phyloP scores from a whole-genome alignment of 92 coral and sea anemone genomes.

The Anthopleura xanthogrammica region DNA sequence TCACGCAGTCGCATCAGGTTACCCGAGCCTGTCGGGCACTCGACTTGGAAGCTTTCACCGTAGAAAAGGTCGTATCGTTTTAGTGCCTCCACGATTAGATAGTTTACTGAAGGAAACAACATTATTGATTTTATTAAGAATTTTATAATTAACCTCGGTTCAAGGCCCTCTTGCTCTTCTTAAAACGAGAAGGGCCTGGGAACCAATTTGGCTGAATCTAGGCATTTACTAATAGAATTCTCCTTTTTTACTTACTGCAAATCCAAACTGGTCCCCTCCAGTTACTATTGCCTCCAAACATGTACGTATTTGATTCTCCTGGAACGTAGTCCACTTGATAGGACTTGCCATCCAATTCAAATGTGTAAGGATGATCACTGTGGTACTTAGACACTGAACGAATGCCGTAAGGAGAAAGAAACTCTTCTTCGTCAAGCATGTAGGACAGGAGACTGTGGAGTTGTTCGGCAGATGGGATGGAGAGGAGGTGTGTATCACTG shows the following conservation, averaged over 20 bases:
- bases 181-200: too few relatives aligned
- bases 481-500: conserved; percentile 78
- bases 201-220: too few relatives aligned
- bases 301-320: conserved; percentile 85
- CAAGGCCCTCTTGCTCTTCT: too few relatives aligned
- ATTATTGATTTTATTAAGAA: background rate
- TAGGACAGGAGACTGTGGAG: conserved; percentile 75
- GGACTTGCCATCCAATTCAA: conserved; percentile 61
- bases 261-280: conserved; percentile 99
- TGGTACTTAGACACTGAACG: conserved; percentile 93
- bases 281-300: conserved; percentile 99
- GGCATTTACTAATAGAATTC: background rate
- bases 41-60: conserved; percentile 79
- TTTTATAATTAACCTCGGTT: too few relatives aligned
- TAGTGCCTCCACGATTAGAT: conserved; percentile 79
- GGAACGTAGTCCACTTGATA: conserved; percentile 92
- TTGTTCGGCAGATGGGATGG: conserved; percentile 95
- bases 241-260: conserved; percentile 66
- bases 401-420: conserved; percentile 93
- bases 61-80: conserved; percentile 91
- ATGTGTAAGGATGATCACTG: conserved; percentile 75
- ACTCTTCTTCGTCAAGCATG: conserved; percentile 90
- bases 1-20: conserved; percentile 90
- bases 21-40: conserved; percentile 96
- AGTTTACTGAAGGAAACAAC: conserved; percentile 62